Evolutionary conservation across 2,113 vertebrate genomes (phyloP), one percentile per base, ranked within the genome.

Genomic region (Pyrgilauda ruficollis): DNA sequence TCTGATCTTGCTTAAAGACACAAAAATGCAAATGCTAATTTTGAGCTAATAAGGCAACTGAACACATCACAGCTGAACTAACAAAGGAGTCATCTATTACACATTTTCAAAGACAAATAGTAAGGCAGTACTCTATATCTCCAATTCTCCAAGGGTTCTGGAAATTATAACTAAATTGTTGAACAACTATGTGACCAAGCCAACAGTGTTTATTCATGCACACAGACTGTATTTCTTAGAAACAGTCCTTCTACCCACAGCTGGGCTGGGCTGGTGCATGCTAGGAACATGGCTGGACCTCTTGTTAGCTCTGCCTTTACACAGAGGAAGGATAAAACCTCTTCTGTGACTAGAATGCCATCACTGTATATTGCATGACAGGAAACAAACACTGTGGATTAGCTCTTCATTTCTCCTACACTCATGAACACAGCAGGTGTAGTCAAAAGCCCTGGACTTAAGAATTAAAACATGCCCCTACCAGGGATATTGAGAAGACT

Each of bases 141-240:
- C 62, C 58, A 53, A 23, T 55, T 73, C 58, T 72, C 61, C 5
- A 6, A 85, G 67, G 79, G 75, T 69, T 64, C 63, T 93, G 82
- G 63, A 95, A 95, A 93, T 87, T 7, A 53, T 27, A 91, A 76
- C 91, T 90, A 96, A 95, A 89, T 84, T 93, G 72, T 77, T 91
- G 94, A 96, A 85, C 69, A 96, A 50, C 83, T 91, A 66, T 28
- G 37, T 27, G 35, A 44, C 35, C 21, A 87, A 87, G 39, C 28
- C 68, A 92, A 37, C 10, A 56, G 49, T 21, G 26, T 91, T 82
- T 76, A 76, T 37, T 68, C 23, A 66, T n/a, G 31, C 37, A 69
- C 41, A 41, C 1, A 66, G n/a, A 64, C 15, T 58, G 31, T 64
- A 66, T 66, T 84, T 87, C 61, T 58, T 30, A 73, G 30, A n/a